phyloP scores from a whole-genome alignment of 1,140 invertebrate species.

The Bombus sibiricus region DNA sequence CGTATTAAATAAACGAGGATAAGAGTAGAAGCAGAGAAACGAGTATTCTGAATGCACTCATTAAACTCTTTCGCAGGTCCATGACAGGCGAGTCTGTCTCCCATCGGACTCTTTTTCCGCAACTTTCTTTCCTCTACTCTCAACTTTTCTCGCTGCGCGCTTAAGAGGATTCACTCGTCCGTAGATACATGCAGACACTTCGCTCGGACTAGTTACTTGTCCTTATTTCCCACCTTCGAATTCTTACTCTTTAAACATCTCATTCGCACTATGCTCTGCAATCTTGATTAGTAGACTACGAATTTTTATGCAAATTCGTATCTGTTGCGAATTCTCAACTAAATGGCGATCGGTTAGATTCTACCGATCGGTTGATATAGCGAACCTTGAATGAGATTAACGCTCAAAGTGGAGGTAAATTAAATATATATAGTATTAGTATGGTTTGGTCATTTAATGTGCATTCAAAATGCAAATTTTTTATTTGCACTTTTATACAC shows the following conservation, averaged over 20 bases:
- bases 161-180: slow-evolving; percentile 16
- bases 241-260: not conserved
- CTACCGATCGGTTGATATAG: too few species aligned
- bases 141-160: slow-evolving; percentile 5
- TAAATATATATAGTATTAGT: too few species aligned
- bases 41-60: slow-evolving; percentile 7
- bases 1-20: slow-evolving; percentile 1
- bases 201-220: not conserved
- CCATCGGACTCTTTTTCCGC: not conserved
- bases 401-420: too few species aligned
- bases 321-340: too few species aligned
- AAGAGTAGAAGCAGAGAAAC: not conserved
- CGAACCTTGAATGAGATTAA: too few species aligned
- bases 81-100: not conserved
- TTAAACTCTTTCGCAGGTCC: slow-evolving; percentile 6
- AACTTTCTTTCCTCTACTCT: slow-evolving; percentile 6
- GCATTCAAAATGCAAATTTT: too few species aligned
- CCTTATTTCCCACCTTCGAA: not conserved
- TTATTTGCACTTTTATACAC: too few species aligned
- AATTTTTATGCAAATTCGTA: too few species aligned
- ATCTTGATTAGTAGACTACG: too few species aligned
- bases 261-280: not conserved
- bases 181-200: not conserved
- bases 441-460: too few species aligned
- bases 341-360: too few species aligned